Conservation (phyloP, 2,888 invertebrate genomes). For the Sesia apiformis region DNA sequence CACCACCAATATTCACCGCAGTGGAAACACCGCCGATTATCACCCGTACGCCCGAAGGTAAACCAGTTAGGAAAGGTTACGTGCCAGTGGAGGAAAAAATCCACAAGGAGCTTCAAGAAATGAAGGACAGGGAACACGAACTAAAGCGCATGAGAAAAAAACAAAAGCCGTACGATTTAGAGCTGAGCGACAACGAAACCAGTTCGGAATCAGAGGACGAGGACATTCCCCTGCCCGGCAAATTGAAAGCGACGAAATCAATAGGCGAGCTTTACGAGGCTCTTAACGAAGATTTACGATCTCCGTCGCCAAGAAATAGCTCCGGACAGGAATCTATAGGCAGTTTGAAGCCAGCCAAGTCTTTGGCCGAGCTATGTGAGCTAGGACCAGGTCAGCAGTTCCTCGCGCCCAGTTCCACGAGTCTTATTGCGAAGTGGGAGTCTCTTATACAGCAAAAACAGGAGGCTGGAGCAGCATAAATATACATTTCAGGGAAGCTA, state of each 20-base stretch:
- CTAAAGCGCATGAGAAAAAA: conserved; percentile 80
- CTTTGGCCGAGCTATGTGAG: conserved; percentile 80
- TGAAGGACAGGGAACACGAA: conserved; percentile 87
- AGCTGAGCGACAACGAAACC: conserved; percentile 74
- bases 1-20: conserved; percentile 18
- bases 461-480: conserved; percentile 68
- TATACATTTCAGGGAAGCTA: not conserved
- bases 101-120: conserved; percentile 88
- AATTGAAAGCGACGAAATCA: conserved; percentile 78
- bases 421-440: conserved; percentile 88
- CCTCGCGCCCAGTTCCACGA: conserved; percentile 79
- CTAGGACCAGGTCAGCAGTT: conserved; percentile 77
- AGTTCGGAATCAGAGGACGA: conserved; percentile 75
- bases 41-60: conserved; percentile 75
- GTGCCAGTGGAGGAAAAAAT: conserved; percentile 92
- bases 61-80: conserved; percentile 82
- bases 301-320: conserved; percentile 61
- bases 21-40: conserved; percentile 54
- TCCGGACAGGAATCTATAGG: conserved; percentile 61
- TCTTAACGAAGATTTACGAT: conserved; percentile 57
- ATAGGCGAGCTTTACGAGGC: conserved; percentile 80
- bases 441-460: conserved; percentile 81
- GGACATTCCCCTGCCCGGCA: conserved; percentile 75
- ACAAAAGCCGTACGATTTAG: conserved; percentile 77
- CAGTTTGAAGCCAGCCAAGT: conserved; percentile 78